These are phyloP conservation scores for Cremastinae sp. DNA, from an alignment of 2,888 invertebrate genomes.

Conservation along the genomic window DNA sequence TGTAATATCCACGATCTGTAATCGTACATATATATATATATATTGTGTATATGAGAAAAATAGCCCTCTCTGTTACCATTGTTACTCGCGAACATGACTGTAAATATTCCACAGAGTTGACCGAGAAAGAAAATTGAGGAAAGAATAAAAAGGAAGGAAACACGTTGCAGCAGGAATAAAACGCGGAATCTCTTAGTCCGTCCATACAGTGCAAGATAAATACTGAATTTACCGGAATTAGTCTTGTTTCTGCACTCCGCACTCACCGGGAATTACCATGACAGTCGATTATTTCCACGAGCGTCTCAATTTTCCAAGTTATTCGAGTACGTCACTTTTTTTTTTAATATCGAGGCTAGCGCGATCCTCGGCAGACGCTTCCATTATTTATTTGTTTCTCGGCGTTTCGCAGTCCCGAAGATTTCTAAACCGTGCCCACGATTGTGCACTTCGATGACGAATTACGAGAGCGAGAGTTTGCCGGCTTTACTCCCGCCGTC, in stretches of 20 bases:
- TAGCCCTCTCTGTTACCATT: conserved; percentile 18
- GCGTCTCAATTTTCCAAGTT: conserved; percentile 13
- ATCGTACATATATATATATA: conserved; percentile 10
- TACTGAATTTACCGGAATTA: conserved; percentile 24
- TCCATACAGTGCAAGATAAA: conserved; percentile 59
- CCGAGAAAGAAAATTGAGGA: conserved; percentile 29
- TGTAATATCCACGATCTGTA: conserved; percentile 31
- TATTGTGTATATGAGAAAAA: not conserved
- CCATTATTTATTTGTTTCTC: no score
- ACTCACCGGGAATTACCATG: not conserved
- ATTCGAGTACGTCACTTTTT: not conserved
- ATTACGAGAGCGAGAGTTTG: no score
- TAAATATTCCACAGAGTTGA: no score
- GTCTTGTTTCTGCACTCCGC: conserved; percentile 32
- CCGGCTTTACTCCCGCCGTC: not conserved
- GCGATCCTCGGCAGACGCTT: no score
- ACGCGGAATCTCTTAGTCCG: conserved; percentile 63
- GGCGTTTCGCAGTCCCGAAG: no score
- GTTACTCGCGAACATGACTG: conserved; percentile 49
- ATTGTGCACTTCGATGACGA: no score
- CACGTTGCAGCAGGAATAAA: conserved; percentile 43
- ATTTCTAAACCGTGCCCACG: no score
- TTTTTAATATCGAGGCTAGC: no score
- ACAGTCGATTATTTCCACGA: no score
- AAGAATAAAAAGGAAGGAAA: conserved; percentile 54